Conservation (phyloP, 2,888 invertebrate species). For the Junonia oenone region DNA sequence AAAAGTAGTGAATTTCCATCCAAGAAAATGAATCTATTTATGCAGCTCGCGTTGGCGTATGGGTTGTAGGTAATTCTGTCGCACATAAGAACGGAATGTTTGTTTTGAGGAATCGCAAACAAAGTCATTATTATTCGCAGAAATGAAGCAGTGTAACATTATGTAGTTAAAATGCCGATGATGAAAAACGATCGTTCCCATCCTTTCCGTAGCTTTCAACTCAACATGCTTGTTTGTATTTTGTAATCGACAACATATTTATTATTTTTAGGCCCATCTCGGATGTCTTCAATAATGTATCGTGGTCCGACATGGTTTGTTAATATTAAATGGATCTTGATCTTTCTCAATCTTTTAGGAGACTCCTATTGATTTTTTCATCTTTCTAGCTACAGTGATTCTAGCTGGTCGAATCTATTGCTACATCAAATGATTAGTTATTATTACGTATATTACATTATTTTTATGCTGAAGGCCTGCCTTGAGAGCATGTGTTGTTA, state of each 20-base stretch:
- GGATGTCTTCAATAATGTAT: too few relatives aligned
- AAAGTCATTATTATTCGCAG: conserved; percentile 62
- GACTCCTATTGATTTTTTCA: too few relatives aligned
- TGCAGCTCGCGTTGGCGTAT: conserved; percentile 62
- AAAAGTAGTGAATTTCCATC: conserved; percentile 64
- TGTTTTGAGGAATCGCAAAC: conserved; percentile 71
- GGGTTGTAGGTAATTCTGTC: conserved; percentile 59
- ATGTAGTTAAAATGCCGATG: conserved; percentile 46
- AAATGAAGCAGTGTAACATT: conserved; percentile 51
- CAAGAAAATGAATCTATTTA: conserved; percentile 69
- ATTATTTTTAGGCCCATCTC: too few relatives aligned
- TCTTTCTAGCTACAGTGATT: too few relatives aligned
- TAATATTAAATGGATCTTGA: too few relatives aligned
- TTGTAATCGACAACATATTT: neutral
- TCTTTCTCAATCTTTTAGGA: too few relatives aligned
- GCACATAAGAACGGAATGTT: conserved; percentile 64
- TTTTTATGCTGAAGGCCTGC: too few relatives aligned
- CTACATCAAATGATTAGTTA: too few relatives aligned
- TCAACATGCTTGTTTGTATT: neutral
- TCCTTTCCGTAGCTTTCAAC: conserved; percentile 1
- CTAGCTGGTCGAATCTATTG: too few relatives aligned
- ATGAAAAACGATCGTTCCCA: conserved; percentile 39
- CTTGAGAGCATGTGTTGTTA: too few relatives aligned
- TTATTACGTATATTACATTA: too few relatives aligned
- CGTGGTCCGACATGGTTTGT: too few relatives aligned